These are phyloP conservation scores for Xiphophorus couchianus DNA, from an alignment of 2,113 vertebrate species.

Conservation along the genomic window DNA sequence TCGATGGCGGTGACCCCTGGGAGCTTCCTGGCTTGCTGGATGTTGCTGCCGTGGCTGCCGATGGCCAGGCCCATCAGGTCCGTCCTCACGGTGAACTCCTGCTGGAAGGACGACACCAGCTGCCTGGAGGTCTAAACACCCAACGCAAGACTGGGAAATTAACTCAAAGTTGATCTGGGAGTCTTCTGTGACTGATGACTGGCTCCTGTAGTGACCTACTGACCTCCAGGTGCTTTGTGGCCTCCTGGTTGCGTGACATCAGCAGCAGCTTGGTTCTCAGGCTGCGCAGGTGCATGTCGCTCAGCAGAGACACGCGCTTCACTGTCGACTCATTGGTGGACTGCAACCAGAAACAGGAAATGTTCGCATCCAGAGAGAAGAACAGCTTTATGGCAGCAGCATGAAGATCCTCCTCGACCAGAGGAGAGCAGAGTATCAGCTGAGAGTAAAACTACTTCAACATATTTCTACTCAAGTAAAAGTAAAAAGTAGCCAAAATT, in stretches of 20 bases:
- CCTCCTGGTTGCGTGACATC: conserved; percentile 90
- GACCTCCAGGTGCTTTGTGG: conserved; percentile 92
- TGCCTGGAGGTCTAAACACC: conserved; percentile 85
- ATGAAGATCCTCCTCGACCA: too few species aligned
- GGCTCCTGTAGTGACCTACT: neutral
- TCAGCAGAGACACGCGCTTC: conserved; percentile 88
- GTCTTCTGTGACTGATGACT: neutral
- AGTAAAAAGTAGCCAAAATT: too few species aligned
- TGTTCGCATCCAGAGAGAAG: neutral
- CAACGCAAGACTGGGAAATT: neutral
- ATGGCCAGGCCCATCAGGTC: conserved; percentile 93
- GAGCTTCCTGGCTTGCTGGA: conserved; percentile 91
- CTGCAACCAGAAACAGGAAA: conserved; percentile 61
- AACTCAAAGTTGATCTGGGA: neutral
- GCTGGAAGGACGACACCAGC: conserved; percentile 89
- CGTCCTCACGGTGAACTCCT: conserved; percentile 87
- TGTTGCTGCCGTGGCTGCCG: conserved; percentile 91
- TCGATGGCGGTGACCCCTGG: conserved; percentile 89
- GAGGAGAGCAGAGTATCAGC: too few species aligned
- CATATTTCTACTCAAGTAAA: too few species aligned
- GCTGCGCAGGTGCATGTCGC: conserved; percentile 92
- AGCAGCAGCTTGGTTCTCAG: conserved; percentile 90
- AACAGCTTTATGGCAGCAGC: neutral
- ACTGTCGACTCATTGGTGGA: conserved; percentile 87
- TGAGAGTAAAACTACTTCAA: too few species aligned